Base-by-base conservation (phyloP, 2,888 invertebrate species). In the Lepidochrysops patricia region DNA sequence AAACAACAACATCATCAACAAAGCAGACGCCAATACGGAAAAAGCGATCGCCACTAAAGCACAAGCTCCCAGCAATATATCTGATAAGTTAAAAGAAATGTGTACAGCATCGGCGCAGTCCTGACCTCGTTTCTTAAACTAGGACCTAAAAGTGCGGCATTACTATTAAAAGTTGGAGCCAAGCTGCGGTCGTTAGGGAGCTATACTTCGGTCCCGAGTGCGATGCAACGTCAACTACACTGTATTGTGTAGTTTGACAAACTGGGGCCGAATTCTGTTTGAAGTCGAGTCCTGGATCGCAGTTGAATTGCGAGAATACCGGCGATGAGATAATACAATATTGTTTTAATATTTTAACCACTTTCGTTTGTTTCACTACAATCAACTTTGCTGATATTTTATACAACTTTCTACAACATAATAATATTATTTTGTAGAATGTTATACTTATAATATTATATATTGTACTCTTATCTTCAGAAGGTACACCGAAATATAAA, bases 81-180 rank as follows among this genome's bases (percentile, higher is more conserved):
- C 63, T 54, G 58, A 65, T 60, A 54, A 37, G 60, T 52, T 61
- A 58, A 57, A 60, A 58, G 54, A 62, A 63, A 62, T 67, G 62
- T 66, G 64, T 65, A 67, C 64, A 63, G 63, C 64, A 66, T 66
- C 62, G 60, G 60, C 62, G 68, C 67, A 68, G 72, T 72, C 68
- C 69, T 74, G 75, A 77, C 77, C 75, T 71, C 75, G 69, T 80
- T 80, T 67, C 70, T 73, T 76, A 77, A 77, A 66, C 78, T 74
- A 71, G 77, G 68, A 77, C 72, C 76, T 79, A 79, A 81, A 83
- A 81, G 76, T 78, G 74, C 68, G 74, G 73, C 70, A 65, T 67
- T 69, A 72, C 80, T 79, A 81, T 83, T 82, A 81, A 82, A 82
- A 84, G 78, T 84, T 81, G 71, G 72, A 72, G 67, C 76, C 73